Conservation (phyloP, 2,797 vertebrate species). For the Vipera ursinii region DNA sequence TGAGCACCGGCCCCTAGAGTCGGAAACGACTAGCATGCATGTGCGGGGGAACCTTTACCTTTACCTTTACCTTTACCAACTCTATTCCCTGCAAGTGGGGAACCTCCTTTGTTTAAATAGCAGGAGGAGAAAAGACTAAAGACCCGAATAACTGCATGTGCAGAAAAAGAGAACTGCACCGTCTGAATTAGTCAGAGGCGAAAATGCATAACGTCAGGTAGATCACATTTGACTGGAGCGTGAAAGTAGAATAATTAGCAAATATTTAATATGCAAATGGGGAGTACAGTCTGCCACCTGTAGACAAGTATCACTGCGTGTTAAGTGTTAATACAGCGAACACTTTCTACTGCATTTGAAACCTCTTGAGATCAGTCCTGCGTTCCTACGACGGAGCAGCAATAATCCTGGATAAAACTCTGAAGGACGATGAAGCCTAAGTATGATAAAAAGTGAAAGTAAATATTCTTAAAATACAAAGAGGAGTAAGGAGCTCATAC, state of each 20-base stretch:
- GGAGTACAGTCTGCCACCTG: fast-evolving
- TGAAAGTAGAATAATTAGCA: slow-evolving; percentile 32
- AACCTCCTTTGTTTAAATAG: background rate
- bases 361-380: background rate
- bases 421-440: background rate
- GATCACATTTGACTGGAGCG: background rate
- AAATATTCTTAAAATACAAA: slow-evolving; percentile 14
- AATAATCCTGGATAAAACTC: slow-evolving; percentile 3
- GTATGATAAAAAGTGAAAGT: background rate
- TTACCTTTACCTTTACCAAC: no score
- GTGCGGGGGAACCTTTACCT: no score
- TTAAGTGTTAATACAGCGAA: background rate
- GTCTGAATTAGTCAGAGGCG: background rate
- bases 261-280: slow-evolving; percentile 1
- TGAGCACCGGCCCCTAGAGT: no score
- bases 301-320: background rate
- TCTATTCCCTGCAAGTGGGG: background rate
- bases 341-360: background rate
- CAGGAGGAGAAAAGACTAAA: background rate
- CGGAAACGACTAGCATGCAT: no score
- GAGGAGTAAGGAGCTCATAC: background rate
- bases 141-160: background rate
- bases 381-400: background rate
- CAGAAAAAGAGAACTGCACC: background rate
- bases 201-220: background rate